A percentile compares a stretch with the other conserved stretches of the same genome.
Evolutionary conservation across 2,888 invertebrate genomes (phyloP).

Genomic region (Epinotia ramella): DNA sequence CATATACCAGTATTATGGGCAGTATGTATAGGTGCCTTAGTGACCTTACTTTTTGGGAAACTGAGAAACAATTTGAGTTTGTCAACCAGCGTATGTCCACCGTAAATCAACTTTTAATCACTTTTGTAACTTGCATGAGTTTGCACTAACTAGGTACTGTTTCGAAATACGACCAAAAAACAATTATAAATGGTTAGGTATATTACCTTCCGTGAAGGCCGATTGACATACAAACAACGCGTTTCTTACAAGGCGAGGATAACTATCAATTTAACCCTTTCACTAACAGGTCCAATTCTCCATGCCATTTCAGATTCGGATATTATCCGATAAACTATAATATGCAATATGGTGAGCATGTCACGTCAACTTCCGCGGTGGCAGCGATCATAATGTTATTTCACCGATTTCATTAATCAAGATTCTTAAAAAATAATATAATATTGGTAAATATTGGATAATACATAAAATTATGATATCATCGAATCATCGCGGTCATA

Average conservation of each 20-base stretch:
- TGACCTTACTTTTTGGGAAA: too few species aligned
- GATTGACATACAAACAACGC: conserved; percentile 21
- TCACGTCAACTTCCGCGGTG: conserved; percentile 21
- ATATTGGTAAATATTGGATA: background rate
- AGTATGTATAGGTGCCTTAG: too few species aligned
- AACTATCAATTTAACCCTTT: conserved; percentile 32
- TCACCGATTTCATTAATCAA: conserved; percentile 32
- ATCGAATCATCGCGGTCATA: background rate
- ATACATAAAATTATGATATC: conserved; percentile 13
- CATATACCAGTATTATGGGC: too few species aligned
- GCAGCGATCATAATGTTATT: conserved; percentile 23
- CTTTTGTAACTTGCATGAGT: background rate
- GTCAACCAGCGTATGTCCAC: background rate
- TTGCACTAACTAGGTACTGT: conserved; percentile 2
- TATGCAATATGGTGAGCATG: background rate
- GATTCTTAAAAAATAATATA: background rate
- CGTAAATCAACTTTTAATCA: background rate
- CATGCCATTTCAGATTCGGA: conserved; percentile 4
- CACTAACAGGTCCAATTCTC: conserved; percentile 9
- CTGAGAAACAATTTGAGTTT: too few species aligned
- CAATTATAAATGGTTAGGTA: conserved; percentile 32
- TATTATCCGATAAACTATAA: conserved; percentile 13
- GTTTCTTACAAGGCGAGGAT: conserved; percentile 24
- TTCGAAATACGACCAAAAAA: conserved; percentile 25
- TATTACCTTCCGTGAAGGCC: conserved; percentile 21